Conservation (phyloP, 2,113 vertebrate species). For the Embiotoca jacksoni region DNA sequence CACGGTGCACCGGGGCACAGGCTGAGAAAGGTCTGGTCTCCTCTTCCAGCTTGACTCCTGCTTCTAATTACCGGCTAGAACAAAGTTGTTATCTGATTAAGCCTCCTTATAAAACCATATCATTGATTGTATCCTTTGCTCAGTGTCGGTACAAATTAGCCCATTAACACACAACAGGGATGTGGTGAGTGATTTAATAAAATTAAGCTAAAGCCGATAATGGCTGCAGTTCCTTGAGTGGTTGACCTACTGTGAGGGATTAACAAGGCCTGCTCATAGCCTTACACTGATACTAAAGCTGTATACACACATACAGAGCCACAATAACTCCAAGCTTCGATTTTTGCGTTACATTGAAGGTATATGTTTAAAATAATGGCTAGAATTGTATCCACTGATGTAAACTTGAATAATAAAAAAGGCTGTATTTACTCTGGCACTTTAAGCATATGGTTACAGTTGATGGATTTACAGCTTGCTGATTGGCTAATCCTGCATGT, state of each 20-base stretch:
- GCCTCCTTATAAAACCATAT: constrained; percentile 75
- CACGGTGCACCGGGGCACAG: constrained; percentile 81
- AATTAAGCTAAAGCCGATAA: constrained; percentile 78
- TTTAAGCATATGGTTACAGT: constrained; percentile 16
- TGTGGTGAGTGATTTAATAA: constrained; percentile 79
- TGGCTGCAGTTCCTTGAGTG: constrained; percentile 69
- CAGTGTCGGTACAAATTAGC: constrained; percentile 89
- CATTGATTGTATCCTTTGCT: constrained; percentile 92
- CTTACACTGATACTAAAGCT: background rate
- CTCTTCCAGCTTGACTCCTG: constrained; percentile 84
- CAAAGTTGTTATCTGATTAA: constrained; percentile 92
- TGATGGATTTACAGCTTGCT: constrained; percentile 41
- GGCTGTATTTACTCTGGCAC: constrained; percentile 11
- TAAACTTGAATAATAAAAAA: background rate
- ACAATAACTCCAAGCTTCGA: background rate
- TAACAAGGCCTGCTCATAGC: constrained; percentile 47
- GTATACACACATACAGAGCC: constrained; percentile 10
- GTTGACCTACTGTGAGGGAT: constrained; percentile 80
- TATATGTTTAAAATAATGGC: too few species aligned
- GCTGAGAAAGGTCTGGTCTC: constrained; percentile 49
- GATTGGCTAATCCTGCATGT: constrained; percentile 40
- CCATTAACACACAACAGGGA: constrained; percentile 84
- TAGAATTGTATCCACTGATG: too few species aligned
- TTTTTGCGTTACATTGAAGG: too few species aligned
- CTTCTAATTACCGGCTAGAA: constrained; percentile 89